Percentiles rank a stretch among this genome's conserved stretches.
phyloP scores from a whole-genome alignment of 1,140 invertebrate genomes.

The Chrysopa pallens region DNA sequence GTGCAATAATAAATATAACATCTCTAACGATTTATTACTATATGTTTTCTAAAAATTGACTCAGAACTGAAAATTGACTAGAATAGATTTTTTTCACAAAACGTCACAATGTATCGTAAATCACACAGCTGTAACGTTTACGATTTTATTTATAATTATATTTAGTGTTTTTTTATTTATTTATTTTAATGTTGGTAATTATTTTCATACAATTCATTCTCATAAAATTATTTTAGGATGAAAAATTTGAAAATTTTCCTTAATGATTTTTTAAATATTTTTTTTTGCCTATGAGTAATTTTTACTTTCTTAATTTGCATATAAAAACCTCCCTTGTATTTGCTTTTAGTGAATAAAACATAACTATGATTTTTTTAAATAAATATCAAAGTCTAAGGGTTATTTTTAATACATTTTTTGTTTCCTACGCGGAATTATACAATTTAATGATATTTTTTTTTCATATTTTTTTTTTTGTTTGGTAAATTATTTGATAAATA shows the following conservation, averaged over 20 bases:
- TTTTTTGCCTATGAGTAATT: too few species aligned
- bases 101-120: background rate
- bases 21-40: background rate
- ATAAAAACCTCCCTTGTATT: too few species aligned
- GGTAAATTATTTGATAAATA: too few species aligned
- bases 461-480: too few species aligned
- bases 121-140: background rate
- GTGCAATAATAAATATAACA: background rate
- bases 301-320: too few species aligned
- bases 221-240: background rate
- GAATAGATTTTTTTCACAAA: background rate
- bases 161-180: background rate
- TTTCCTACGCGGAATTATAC: too few species aligned
- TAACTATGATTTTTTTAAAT: too few species aligned
- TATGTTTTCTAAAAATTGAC: background rate
- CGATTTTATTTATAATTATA: background rate
- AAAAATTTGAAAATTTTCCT: background rate
- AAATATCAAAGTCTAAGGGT: too few species aligned
- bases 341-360: too few species aligned
- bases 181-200: background rate
- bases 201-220: background rate
- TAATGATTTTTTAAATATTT: background rate
- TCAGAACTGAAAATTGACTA: background rate
- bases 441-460: too few species aligned
- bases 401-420: too few species aligned